Evolutionary conservation across 2,888 invertebrate genomes (phyloP).

Genomic region (Pogonocherus hispidulus): DNA sequence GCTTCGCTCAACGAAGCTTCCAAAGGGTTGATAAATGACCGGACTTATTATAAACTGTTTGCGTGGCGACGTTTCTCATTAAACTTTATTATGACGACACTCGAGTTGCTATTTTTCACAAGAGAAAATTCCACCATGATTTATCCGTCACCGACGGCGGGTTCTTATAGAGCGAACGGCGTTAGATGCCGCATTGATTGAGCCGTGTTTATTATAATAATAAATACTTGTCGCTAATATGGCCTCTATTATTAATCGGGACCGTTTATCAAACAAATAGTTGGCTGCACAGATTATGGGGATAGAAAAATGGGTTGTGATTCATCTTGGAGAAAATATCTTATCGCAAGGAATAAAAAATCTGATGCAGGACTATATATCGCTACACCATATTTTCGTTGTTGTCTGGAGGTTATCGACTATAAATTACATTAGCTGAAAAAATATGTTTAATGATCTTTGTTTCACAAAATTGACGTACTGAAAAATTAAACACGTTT

Average conservation of each 20-base stretch:
- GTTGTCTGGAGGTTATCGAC: neutral
- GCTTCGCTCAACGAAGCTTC: neutral
- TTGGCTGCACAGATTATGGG: constrained; percentile 10
- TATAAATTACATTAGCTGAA: too few species aligned
- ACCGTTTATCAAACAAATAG: constrained; percentile 17
- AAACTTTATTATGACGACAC: constrained; percentile 23
- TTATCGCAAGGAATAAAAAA: neutral
- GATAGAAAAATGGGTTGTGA: constrained; percentile 6
- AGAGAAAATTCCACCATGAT: constrained; percentile 9
- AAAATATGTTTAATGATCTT: too few species aligned
- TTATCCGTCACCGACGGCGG: constrained; percentile 1
- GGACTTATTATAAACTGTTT: constrained; percentile 8
- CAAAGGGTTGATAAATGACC: constrained; percentile 9
- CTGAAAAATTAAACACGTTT: too few species aligned
- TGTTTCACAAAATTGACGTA: too few species aligned
- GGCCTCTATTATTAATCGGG: constrained; percentile 22
- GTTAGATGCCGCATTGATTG: constrained; percentile 24
- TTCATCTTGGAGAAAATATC: constrained; percentile 13
- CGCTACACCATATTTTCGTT: neutral
- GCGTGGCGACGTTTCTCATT: constrained; percentile 8
- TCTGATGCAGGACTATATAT: too few species aligned
- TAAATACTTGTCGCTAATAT: constrained; percentile 27
- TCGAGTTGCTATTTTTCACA: constrained; percentile 19
- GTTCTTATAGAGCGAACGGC: neutral
- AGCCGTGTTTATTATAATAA: constrained; percentile 19